phyloP scores from a whole-genome alignment of 2,888 invertebrate species.

The Amphipyra tragopoginis region DNA sequence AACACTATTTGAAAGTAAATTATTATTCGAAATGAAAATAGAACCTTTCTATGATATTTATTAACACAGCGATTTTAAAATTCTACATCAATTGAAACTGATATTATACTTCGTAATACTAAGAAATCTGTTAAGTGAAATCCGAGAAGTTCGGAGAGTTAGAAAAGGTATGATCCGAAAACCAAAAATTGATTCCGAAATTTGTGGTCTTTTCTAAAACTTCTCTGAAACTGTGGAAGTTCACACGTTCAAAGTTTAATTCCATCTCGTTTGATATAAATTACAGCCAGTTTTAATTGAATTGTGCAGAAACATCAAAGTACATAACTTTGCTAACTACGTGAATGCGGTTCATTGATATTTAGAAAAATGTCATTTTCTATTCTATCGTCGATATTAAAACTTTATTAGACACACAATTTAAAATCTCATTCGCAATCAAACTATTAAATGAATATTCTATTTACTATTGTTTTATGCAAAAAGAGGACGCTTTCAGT shows the following conservation, averaged over 20 bases:
- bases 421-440: too few relatives aligned
- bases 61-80: too few relatives aligned
- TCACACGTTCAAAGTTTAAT: not conserved
- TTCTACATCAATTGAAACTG: too few relatives aligned
- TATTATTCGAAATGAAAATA: too few relatives aligned
- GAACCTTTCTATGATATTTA: too few relatives aligned
- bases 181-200: not conserved
- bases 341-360: not conserved
- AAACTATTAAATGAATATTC: not conserved
- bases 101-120: not conserved
- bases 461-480: not conserved
- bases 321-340: not conserved
- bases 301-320: not conserved
- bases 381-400: not conserved
- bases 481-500: not conserved
- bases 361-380: not conserved
- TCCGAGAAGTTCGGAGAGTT: not conserved
- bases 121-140: conserved; percentile 9
- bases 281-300: conserved; percentile 8
- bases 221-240: conserved; percentile 6
- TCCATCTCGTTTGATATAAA: not conserved
- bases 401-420: not conserved
- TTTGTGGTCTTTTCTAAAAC: not conserved
- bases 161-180: not conserved
- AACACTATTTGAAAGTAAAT: too few relatives aligned